phyloP scores from a whole-genome alignment of 2,113 vertebrate genomes.

The Neogale vison region DNA sequence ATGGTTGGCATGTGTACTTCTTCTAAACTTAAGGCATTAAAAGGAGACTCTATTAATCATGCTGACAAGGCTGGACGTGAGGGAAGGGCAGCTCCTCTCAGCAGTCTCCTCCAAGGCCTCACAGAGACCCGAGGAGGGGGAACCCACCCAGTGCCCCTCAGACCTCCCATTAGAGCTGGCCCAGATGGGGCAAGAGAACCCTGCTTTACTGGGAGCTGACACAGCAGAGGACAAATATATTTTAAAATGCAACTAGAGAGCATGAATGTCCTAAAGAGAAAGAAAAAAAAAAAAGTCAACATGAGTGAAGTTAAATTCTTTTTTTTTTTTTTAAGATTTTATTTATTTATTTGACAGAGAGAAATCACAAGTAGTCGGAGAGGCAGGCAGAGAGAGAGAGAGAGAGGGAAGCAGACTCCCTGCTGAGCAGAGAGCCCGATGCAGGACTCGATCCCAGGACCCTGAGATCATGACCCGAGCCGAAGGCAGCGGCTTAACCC shows the following conservation, averaged over 20 bases:
- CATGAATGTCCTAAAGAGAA: neutral
- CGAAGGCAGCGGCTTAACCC: too few species aligned
- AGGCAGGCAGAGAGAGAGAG: too few species aligned
- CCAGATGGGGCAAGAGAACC: neutral
- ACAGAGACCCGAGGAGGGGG: neutral
- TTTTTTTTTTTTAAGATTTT: too few species aligned
- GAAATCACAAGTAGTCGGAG: too few species aligned
- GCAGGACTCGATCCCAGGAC: too few species aligned
- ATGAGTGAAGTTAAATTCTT: neutral
- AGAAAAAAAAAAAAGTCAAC: neutral
- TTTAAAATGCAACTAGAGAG: conserved; percentile 5
- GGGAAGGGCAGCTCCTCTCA: neutral
- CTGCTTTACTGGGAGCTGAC: neutral
- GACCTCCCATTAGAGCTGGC: neutral
- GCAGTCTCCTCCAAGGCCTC: neutral
- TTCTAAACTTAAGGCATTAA: conserved; percentile 36
- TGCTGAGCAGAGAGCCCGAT: too few species aligned
- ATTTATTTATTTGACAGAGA: too few species aligned
- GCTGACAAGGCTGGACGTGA: conserved; percentile 20
- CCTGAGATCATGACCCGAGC: too few species aligned
- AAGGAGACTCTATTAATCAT: conserved; percentile 59
- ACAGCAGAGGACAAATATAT: neutral
- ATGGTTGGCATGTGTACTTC: conserved; percentile 70
- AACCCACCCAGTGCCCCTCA: neutral
- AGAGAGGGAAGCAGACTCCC: too few species aligned